Percentiles rank a stretch among this genome's conserved stretches.
phyloP scores from a whole-genome alignment of 2,888 invertebrate genomes.

The Lochmaea capreae region DNA sequence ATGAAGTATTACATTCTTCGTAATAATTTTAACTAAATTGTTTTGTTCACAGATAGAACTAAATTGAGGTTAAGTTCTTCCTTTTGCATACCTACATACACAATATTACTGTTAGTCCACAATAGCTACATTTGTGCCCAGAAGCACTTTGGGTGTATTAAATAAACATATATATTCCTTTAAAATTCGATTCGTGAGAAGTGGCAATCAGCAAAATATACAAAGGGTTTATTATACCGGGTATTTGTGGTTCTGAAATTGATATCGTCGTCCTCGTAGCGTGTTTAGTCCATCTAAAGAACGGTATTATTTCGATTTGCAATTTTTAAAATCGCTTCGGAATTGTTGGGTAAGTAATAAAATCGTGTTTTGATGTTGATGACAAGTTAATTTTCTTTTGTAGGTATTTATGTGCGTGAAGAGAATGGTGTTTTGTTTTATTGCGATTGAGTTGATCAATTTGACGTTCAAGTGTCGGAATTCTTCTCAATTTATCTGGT shows the following conservation, averaged over 20 bases:
- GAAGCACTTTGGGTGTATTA: background rate
- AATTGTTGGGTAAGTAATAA: slow-evolving; percentile 10
- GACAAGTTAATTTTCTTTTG: slow-evolving; percentile 16
- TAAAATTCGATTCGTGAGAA: slow-evolving; percentile 14
- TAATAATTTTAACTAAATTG: too few species aligned
- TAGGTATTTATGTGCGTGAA: slow-evolving; percentile 5
- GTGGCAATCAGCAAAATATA: slow-evolving; percentile 14
- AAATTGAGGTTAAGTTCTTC: background rate
- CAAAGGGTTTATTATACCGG: slow-evolving; percentile 8
- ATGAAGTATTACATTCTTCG: background rate
- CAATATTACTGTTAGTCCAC: background rate
- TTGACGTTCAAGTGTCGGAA: background rate
- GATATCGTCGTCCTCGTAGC: slow-evolving; percentile 25
- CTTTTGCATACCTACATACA: background rate
- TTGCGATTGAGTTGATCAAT: background rate
- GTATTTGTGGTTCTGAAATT: slow-evolving; percentile 30
- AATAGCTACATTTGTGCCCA: background rate
- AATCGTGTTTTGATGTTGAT: slow-evolving; percentile 16
- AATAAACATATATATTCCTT: slow-evolving; percentile 15
- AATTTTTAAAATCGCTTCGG: slow-evolving; percentile 16
- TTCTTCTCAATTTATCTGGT: background rate
- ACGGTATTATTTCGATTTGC: slow-evolving; percentile 31
- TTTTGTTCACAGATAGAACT: too few species aligned
- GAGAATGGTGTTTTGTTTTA: background rate
- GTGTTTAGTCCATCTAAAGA: slow-evolving; percentile 28